phyloP scores from a whole-genome alignment of 2,888 invertebrate species.

The Cheilosia vernalis region DNA sequence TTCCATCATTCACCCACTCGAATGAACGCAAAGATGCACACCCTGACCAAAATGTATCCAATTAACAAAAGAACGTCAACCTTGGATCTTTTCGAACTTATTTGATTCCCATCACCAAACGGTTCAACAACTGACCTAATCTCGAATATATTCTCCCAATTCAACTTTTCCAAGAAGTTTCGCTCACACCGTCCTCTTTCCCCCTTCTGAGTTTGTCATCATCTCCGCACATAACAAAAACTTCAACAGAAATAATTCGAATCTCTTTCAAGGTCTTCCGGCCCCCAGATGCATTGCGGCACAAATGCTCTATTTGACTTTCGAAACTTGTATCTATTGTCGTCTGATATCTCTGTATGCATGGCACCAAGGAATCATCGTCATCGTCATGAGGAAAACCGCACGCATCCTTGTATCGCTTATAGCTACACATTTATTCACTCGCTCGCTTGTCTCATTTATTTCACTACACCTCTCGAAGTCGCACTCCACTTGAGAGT shows the following conservation, averaged over 20 bases:
- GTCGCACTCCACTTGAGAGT: constrained; percentile 24
- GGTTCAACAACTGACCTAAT: neutral
- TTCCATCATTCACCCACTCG: too few species aligned
- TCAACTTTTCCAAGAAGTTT: constrained; percentile 15
- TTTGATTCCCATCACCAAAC: too few species aligned
- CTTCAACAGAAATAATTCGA: constrained; percentile 2
- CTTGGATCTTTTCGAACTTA: too few species aligned
- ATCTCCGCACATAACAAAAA: neutral
- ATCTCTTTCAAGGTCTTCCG: constrained; percentile 17
- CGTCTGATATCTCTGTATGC: neutral
- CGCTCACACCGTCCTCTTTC: neutral
- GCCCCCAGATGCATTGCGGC: constrained; percentile 9
- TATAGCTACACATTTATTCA: constrained; percentile 21
- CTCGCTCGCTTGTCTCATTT: constrained; percentile 27
- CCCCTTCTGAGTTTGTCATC: neutral
- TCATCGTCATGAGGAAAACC: neutral
- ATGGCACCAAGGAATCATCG: neutral
- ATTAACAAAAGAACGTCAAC: too few species aligned
- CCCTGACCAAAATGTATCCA: too few species aligned
- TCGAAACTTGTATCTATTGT: constrained; percentile 18
- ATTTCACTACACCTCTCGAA: neutral
- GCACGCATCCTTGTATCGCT: constrained; percentile 20
- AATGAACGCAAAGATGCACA: too few species aligned
- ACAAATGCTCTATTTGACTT: constrained; percentile 21
- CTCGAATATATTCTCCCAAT: neutral